phyloP scores from a whole-genome alignment of 2,797 vertebrate species.

The Chelon auratus region DNA sequence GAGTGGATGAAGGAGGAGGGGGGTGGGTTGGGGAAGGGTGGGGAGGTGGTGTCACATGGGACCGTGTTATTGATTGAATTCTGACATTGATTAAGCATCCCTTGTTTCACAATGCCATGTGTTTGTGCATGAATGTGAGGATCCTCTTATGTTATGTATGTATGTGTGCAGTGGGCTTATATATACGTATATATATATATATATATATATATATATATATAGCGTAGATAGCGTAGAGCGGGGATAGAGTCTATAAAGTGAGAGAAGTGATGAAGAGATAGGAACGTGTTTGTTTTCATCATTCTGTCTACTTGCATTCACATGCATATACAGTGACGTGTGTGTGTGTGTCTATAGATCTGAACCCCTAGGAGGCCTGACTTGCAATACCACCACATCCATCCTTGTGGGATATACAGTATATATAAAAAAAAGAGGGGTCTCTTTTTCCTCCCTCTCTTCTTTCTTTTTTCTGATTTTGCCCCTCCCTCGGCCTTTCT shows the following conservation, averaged over 20 bases:
- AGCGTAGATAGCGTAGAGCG: not conserved
- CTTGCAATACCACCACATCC: slow-evolving; percentile 73
- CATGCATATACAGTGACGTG: slow-evolving; percentile 27
- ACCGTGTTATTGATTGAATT: slow-evolving; percentile 83
- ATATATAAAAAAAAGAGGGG: slow-evolving; percentile 24
- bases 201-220: not conserved
- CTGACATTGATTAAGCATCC: slow-evolving; percentile 87
- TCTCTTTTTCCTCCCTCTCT: slow-evolving; percentile 30
- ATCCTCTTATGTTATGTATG: slow-evolving; percentile 28
- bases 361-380: slow-evolving; percentile 67
- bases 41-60: slow-evolving; percentile 74
- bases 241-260: slow-evolving; percentile 11
- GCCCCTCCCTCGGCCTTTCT: slow-evolving; percentile 3
- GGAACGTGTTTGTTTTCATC: slow-evolving; percentile 33
- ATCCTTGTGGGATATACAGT: slow-evolving; percentile 57
- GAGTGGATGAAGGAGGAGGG: slow-evolving; percentile 41
- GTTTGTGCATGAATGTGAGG: slow-evolving; percentile 57
- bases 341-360: slow-evolving; percentile 51
- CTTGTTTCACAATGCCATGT: slow-evolving; percentile 81
- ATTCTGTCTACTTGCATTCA: slow-evolving; percentile 42
- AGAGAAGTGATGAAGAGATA: slow-evolving; percentile 32
- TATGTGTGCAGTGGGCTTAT: not conserved
- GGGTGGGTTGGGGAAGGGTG: slow-evolving; percentile 30
- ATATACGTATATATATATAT: not conserved
- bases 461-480: slow-evolving; percentile 26